A percentile compares a stretch with the other conserved stretches of the same genome.
These are phyloP conservation scores for Oncorhynchus gorbuscha DNA, from an alignment of 2,113 vertebrate species.

Conservation along the genomic window DNA sequence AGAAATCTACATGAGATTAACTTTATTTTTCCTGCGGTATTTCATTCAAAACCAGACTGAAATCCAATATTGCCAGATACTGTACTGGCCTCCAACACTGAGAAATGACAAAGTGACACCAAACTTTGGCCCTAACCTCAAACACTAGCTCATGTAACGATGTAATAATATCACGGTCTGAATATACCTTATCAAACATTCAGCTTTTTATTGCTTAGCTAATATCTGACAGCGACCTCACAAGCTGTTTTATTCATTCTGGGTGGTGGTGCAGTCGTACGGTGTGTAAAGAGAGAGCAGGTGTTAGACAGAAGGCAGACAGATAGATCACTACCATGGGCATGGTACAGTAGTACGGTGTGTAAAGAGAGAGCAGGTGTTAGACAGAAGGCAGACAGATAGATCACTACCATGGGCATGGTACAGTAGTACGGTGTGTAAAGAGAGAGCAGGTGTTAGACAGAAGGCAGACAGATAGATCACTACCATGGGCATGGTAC, in stretches of 20 bases:
- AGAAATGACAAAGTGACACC: conserved; percentile 51
- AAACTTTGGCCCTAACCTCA: conserved; percentile 49
- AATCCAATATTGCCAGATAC: conserved; percentile 42
- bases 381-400: no score
- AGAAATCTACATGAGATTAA: not conserved
- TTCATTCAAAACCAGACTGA: conserved; percentile 19
- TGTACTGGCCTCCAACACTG: conserved; percentile 22
- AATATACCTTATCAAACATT: conserved; percentile 74
- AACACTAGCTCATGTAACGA: conserved; percentile 64
- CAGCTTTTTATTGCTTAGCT: conserved; percentile 72
- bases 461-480: no score
- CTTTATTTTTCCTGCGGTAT: not conserved
- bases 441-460: no score
- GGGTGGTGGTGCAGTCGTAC: conserved; percentile 39
- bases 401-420: no score
- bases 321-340: no score
- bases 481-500: no score
- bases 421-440: no score
- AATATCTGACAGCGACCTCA: conserved; percentile 65
- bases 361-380: conserved; percentile 58
- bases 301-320: not conserved
- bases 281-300: conserved; percentile 59
- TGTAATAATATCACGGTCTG: conserved; percentile 64
- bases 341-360: conserved; percentile 28
- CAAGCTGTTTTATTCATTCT: conserved; percentile 68